Conservation (phyloP, 2,113 vertebrate genomes). For the Rhea pennata region DNA sequence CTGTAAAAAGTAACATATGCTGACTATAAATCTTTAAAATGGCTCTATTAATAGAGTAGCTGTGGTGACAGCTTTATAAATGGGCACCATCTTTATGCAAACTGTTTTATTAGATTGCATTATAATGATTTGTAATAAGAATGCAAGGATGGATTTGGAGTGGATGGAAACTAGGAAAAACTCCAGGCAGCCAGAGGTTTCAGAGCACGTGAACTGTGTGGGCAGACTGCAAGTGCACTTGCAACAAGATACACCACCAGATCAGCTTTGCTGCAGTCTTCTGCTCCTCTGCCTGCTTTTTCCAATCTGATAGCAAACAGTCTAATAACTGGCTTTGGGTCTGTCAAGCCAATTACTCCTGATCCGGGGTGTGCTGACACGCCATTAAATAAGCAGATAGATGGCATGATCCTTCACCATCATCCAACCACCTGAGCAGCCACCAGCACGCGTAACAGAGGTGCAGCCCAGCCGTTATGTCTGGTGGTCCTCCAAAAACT, state of each 20-base stretch:
- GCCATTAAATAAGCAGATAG: constrained; percentile 62
- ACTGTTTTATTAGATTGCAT: constrained; percentile 57
- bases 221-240: background rate
- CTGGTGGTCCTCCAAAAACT: background rate
- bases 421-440: constrained; percentile 42
- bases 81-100: constrained; percentile 74
- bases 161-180: background rate
- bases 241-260: constrained; percentile 37
- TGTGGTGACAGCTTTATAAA: constrained; percentile 77
- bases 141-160: constrained; percentile 36
- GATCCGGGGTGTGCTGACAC: constrained; percentile 69
- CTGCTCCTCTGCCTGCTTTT: constrained; percentile 58
- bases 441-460: background rate
- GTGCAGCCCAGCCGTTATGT: background rate
- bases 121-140: constrained; percentile 50
- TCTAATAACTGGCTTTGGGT: constrained; percentile 68
- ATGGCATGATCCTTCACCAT: constrained; percentile 65
- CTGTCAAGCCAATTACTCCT: constrained; percentile 74
- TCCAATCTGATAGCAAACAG: constrained; percentile 65
- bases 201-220: background rate
- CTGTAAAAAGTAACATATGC: constrained; percentile 75
- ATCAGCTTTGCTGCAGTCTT: constrained; percentile 61
- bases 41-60: constrained; percentile 76
- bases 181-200: background rate
- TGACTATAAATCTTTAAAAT: constrained; percentile 78